Conservation (phyloP, 2,113 vertebrate genomes). For the Colius striatus region DNA sequence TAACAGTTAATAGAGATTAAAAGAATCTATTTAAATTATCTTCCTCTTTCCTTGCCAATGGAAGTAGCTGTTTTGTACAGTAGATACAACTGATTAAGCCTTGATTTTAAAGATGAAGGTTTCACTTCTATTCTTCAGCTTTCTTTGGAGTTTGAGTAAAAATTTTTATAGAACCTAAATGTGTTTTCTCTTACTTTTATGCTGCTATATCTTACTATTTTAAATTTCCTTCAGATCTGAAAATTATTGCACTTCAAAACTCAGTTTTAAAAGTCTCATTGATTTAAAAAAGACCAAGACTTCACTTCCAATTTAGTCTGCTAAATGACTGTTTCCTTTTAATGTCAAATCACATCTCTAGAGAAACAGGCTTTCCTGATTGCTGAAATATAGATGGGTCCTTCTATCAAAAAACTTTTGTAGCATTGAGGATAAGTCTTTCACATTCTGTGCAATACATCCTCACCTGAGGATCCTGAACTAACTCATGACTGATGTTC, state of each 20-base stretch:
- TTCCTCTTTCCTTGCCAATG: not conserved
- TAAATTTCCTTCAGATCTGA: not conserved
- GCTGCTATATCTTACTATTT: not conserved
- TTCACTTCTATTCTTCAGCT: not conserved
- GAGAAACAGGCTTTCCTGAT: not conserved
- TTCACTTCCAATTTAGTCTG: not conserved
- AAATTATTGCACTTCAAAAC: not conserved
- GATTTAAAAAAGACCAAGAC: not conserved
- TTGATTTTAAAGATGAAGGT: not conserved
- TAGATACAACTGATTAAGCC: not conserved
- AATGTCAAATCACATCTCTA: not conserved
- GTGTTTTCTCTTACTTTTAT: not conserved
- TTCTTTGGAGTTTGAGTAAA: not conserved
- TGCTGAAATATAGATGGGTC: not conserved
- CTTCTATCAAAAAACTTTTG: not conserved
- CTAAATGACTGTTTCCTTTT: not conserved
- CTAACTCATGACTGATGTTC: not conserved
- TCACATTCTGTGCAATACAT: not conserved
- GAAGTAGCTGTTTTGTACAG: not conserved
- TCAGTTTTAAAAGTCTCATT: not conserved
- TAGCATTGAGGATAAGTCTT: not conserved
- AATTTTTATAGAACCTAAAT: not conserved
- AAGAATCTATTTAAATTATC: not conserved
- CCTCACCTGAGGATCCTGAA: not conserved
- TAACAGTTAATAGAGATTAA: slow-evolving; percentile 8